These are phyloP conservation scores for Drosophila diplacantha DNA, from an alignment of 2,888 invertebrate genomes.

Conservation along the genomic window DNA sequence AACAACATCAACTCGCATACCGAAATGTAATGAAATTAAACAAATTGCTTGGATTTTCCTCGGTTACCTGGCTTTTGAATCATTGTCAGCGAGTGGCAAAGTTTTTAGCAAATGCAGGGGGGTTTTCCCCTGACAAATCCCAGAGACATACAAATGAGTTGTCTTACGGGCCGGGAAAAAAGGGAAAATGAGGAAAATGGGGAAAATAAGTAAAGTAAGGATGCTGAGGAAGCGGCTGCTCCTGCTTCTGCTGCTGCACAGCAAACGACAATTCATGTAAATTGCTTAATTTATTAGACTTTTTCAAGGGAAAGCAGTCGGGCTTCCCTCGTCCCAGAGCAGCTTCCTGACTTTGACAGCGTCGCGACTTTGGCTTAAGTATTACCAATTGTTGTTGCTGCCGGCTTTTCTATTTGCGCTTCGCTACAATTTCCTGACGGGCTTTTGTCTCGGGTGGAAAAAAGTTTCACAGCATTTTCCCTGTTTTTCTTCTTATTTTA, in stretches of 20 bases:
- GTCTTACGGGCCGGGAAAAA: slow-evolving; percentile 45
- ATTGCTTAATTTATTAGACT: slow-evolving; percentile 73
- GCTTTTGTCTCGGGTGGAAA: slow-evolving; percentile 65
- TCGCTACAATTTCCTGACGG: slow-evolving; percentile 61
- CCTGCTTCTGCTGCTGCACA: slow-evolving; percentile 24
- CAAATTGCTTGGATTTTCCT: slow-evolving; percentile 54
- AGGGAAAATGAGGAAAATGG: slow-evolving; percentile 9
- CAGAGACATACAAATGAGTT: slow-evolving; percentile 66
- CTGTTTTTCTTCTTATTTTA: slow-evolving; percentile 30
- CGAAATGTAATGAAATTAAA: slow-evolving; percentile 61
- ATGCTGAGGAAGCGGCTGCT: slow-evolving; percentile 14
- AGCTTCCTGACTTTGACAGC: slow-evolving; percentile 70
- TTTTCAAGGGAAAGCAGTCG: slow-evolving; percentile 41
- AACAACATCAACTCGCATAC: slow-evolving; percentile 33
- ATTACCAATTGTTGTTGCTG: slow-evolving; percentile 53
- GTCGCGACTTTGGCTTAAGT: slow-evolving; percentile 70
- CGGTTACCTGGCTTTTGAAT: slow-evolving; percentile 45
- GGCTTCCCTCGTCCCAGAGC: slow-evolving; percentile 27
- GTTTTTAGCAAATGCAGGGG: slow-evolving; percentile 32
- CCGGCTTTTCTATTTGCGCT: slow-evolving; percentile 54
- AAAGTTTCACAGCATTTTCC: slow-evolving; percentile 61
- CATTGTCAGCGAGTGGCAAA: slow-evolving; percentile 56
- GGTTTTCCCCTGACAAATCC: slow-evolving; percentile 44
- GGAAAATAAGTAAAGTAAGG: slow-evolving; percentile 9
- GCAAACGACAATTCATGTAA: slow-evolving; percentile 72